Percentiles rank a stretch among this genome's conserved stretches.
Evolutionary conservation across 2,888 invertebrate species (phyloP).

Genomic region (Cheilosia grossa): DNA sequence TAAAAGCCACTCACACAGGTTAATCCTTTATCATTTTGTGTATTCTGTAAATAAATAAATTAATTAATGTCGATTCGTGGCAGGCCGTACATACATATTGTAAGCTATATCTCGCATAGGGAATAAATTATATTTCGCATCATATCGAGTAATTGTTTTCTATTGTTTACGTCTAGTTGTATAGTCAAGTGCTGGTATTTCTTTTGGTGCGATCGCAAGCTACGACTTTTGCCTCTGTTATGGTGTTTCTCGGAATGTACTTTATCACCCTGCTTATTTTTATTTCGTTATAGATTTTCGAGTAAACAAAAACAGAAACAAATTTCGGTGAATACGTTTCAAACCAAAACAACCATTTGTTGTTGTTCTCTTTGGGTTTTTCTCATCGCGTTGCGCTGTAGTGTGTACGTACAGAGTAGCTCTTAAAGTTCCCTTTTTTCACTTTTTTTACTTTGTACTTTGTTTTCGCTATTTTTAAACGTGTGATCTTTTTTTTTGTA

Average conservation of each 20-base stretch:
- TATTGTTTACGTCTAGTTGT: conserved; percentile 41
- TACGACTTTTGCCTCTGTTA: not conserved
- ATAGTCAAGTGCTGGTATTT: conserved; percentile 10
- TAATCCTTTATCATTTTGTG: not conserved
- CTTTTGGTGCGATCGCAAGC: not conserved
- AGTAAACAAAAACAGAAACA: conserved; percentile 21
- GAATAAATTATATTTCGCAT: not conserved
- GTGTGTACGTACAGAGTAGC: not conserved
- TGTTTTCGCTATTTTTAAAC: conserved; percentile 41
- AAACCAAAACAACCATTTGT: conserved; percentile 14
- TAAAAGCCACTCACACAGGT: conserved; percentile 17
- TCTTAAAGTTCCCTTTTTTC: not conserved
- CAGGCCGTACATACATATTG: not conserved
- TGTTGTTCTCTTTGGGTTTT: not conserved
- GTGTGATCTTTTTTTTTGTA: conserved; percentile 26
- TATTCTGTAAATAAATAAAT: conserved; percentile 14
- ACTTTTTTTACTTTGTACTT: not conserved
- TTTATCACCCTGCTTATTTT: conserved; percentile 14
- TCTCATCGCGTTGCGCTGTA: not conserved
- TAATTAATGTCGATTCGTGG: conserved; percentile 4
- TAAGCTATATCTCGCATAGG: conserved; percentile 13
- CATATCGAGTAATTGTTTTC: conserved; percentile 2
- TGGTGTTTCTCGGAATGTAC: conserved; percentile 18
- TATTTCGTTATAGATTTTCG: conserved; percentile 5
- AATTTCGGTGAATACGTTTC: not conserved